Conservation (phyloP, 1,140 invertebrate species). For the Tribolium madens region DNA sequence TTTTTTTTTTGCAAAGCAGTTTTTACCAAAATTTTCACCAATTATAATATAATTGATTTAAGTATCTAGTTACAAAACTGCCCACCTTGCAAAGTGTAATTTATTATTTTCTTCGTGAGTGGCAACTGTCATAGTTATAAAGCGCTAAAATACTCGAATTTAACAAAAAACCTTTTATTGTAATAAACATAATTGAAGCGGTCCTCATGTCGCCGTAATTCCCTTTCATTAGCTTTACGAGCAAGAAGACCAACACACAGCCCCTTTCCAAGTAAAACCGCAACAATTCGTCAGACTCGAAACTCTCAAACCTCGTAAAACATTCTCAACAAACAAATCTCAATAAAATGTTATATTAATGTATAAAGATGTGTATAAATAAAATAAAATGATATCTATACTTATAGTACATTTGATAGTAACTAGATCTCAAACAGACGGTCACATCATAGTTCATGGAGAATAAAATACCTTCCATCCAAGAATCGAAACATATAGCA, state of each 20-base stretch:
- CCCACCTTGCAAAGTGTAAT: too few relatives aligned
- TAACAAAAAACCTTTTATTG: conserved; percentile 23
- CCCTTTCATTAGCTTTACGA: conserved; percentile 27
- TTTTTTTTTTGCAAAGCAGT: too few relatives aligned
- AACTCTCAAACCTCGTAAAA: neutral
- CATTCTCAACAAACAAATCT: neutral
- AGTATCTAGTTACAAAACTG: too few relatives aligned
- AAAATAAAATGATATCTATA: conserved; percentile 36
- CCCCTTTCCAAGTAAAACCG: conserved; percentile 17
- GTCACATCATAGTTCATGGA: conserved; percentile 16
- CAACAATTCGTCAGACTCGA: neutral
- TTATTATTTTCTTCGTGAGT: neutral
- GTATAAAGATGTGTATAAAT: conserved; percentile 41
- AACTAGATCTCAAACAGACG: conserved; percentile 28
- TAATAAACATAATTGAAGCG: conserved; percentile 28
- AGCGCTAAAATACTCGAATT: neutral
- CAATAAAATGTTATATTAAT: conserved; percentile 31
- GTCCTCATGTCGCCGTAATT: conserved; percentile 13
- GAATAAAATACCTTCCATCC: conserved; percentile 19
- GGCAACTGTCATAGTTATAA: neutral
- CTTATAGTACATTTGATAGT: conserved; percentile 22
- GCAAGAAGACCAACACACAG: neutral
- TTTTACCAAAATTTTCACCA: too few relatives aligned
- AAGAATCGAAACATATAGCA: conserved; percentile 9
- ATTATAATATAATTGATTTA: too few relatives aligned